These are phyloP conservation scores for Planiliza haematocheilus DNA, from an alignment of 2,113 vertebrate genomes.

Conservation along the genomic window DNA sequence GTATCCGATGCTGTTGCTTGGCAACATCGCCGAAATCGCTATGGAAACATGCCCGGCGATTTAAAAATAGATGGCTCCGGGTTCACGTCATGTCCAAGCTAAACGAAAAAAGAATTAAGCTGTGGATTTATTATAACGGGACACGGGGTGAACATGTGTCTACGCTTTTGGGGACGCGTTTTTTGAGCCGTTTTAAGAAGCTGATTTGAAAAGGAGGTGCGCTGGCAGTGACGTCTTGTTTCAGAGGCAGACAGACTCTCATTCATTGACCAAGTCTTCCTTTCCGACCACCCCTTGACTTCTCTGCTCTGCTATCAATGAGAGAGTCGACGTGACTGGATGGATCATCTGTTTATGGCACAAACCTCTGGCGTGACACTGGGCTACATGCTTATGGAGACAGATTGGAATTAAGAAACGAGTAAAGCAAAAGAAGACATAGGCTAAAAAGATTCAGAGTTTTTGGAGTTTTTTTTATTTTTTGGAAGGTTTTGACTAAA, in stretches of 20 bases:
- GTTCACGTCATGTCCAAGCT: slow-evolving; percentile 76
- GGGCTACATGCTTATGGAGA: not conserved
- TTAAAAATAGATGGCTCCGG: slow-evolving; percentile 83
- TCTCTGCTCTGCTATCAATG: slow-evolving; percentile 41
- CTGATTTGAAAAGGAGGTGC: slow-evolving; percentile 32
- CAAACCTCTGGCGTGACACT: slow-evolving; percentile 17
- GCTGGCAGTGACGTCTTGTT: slow-evolving; percentile 62
- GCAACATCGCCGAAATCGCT: slow-evolving; percentile 86
- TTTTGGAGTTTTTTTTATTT: no score
- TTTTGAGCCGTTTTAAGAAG: slow-evolving; percentile 22
- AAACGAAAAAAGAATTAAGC: slow-evolving; percentile 10
- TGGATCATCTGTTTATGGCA: slow-evolving; percentile 33
- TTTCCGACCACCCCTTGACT: slow-evolving; percentile 62
- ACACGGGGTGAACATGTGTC: not conserved
- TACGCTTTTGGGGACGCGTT: not conserved
- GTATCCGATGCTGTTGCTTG: slow-evolving; percentile 89
- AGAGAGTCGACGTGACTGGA: slow-evolving; percentile 23
- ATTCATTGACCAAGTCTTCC: slow-evolving; percentile 60
- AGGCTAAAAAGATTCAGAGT: no score
- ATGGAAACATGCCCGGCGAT: slow-evolving; percentile 84
- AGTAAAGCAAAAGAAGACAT: no score
- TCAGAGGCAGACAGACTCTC: slow-evolving; percentile 57
- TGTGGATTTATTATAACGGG: not conserved
- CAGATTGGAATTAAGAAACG: not conserved
- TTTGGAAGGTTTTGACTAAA: no score